Evolutionary conservation across 2,888 invertebrate species (phyloP).

Genomic region (Troides oblongomaculatus): DNA sequence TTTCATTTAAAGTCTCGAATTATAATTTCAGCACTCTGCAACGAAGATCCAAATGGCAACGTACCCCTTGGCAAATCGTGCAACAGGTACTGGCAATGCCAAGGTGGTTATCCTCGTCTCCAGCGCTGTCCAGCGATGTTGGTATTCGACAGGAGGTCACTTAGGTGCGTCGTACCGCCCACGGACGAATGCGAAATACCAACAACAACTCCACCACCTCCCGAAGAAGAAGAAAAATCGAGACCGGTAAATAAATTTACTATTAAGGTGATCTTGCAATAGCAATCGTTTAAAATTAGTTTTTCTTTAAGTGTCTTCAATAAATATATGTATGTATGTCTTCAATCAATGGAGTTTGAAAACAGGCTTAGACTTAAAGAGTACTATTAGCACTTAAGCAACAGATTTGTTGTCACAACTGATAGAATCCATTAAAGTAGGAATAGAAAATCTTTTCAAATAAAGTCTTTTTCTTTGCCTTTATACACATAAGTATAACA

Average conservation of each 20-base stretch:
- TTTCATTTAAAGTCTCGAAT: background rate
- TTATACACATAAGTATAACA: no score
- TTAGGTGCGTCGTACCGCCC: constrained; percentile 92
- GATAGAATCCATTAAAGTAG: no score
- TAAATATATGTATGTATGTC: no score
- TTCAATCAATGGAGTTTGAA: no score
- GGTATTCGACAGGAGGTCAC: constrained; percentile 90
- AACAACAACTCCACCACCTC: constrained; percentile 84
- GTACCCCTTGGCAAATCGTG: constrained; percentile 95
- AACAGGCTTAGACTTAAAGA: no score
- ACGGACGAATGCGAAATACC: constrained; percentile 94
- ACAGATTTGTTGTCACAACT: no score
- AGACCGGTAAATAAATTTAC: constrained; percentile 50
- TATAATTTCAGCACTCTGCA: constrained; percentile 87
- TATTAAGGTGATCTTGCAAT: no score
- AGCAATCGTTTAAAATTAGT: no score
- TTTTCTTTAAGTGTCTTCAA: no score
- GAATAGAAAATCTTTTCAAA: no score
- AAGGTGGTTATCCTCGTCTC: constrained; percentile 94
- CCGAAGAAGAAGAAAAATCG: constrained; percentile 68
- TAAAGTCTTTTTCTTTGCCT: no score
- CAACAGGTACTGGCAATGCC: constrained; percentile 96
- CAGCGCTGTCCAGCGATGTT: constrained; percentile 95
- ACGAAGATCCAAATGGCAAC: constrained; percentile 94
- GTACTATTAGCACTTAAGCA: no score